Evolutionary conservation across 1,140 invertebrate genomes (phyloP), one percentile per base, ranked within the genome.

Genomic region (Drosophila burlai): DNA sequence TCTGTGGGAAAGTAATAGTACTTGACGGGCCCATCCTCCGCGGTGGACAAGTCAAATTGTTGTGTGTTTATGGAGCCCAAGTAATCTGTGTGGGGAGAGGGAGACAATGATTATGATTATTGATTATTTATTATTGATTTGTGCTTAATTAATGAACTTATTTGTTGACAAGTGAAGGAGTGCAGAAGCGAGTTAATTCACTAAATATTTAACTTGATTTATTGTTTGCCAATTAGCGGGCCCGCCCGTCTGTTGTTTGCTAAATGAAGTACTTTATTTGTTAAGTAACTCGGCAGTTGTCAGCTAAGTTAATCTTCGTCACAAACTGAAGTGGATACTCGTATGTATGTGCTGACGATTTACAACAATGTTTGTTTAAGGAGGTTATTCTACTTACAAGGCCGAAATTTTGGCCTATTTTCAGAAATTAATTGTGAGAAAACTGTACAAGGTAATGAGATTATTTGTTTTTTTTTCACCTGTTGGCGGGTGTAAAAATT

Each of bases 1-100:
- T 54, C 75, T 0, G 65, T 43, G 8, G 83, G 81, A 59, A 92
- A 91, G 54, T 93, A 93, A 36, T 83, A 93, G 50, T 81, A 93
- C 64, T 91, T 91, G 29, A 62, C 68, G 61, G 89, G 69, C 16
- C 64, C 63, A 31, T 91, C 83, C 46, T 83, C 81, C 24, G 75
- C 66, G 9, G 77, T 69, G 45, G 68, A 87, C 31, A 92, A 31
- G 40, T 87, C 76, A 18, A 93, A 93, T 59, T 93, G 84, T 52
- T 80, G 69, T n/a, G 83, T 42, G 43, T 87, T 81, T 54, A 91
- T 84, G 3, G 81, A 80, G 9, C 81, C 80, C 57, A 79, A 82
- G 55, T 42, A 36, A 61, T 91, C 92, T 76, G 31, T 10, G 34
- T 3, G 24, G 2, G 24, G 24, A 24, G 24, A 24, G 13, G 18